These are phyloP conservation scores for Grantiella picta DNA, from an alignment of 2,113 vertebrate species.

Conservation along the genomic window DNA sequence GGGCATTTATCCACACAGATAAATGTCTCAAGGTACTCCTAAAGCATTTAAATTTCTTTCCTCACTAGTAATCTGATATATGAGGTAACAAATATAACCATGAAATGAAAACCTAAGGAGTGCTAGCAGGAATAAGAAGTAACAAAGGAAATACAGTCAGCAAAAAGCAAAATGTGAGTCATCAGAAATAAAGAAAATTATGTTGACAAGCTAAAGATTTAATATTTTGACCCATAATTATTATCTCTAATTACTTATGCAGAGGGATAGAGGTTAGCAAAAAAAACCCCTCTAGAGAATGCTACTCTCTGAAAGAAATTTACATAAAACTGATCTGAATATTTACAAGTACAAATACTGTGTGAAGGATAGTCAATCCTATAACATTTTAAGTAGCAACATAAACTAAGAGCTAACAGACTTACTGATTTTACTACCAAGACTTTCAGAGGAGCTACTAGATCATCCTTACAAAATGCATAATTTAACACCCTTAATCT, in stretches of 20 bases:
- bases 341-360: slow-evolving; percentile 3
- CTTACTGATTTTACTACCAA: not conserved
- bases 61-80: not conserved
- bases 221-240: not conserved
- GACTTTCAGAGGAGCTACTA: slow-evolving; percentile 12
- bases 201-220: not conserved
- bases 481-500: not conserved
- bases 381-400: not conserved
- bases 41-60: not conserved
- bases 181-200: not conserved
- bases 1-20: not conserved
- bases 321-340: not conserved
- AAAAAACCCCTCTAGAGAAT: not conserved
- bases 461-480: not conserved
- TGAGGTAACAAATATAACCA: not conserved
- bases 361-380: not conserved
- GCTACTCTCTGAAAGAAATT: not conserved
- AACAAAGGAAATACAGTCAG: not conserved
- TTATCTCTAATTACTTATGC: not conserved
- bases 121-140: not conserved
- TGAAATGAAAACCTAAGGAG: not conserved
- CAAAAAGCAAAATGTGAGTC: not conserved
- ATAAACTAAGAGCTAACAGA: not conserved
- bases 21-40: not conserved
- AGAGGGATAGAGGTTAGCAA: not conserved